Percentiles rank a stretch among this genome's conserved stretches.
Conservation (phyloP, 2,113 vertebrate genomes). For the Solea solea region DNA sequence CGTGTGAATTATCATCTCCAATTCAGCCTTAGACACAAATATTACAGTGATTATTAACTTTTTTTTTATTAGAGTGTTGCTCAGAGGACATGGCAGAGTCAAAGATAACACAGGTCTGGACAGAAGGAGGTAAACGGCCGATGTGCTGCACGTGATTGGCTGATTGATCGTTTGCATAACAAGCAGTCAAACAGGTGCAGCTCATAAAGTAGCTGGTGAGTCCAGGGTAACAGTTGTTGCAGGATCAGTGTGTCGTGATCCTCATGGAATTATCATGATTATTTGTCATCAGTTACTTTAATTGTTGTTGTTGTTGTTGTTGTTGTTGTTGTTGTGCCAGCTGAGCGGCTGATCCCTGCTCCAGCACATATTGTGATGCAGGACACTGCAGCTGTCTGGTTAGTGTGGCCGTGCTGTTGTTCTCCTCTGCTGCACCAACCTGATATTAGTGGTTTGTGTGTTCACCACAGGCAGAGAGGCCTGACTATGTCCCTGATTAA, state of each 20-base stretch:
- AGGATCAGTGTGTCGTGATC: background rate
- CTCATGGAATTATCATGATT: conserved; percentile 2
- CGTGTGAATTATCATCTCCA: too few relatives aligned
- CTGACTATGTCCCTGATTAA: conserved; percentile 35
- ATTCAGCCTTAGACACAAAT: too few relatives aligned
- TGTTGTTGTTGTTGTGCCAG: conserved; percentile 23
- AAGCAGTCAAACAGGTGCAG: too few relatives aligned
- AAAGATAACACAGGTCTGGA: too few relatives aligned
- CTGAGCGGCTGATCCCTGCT: conserved; percentile 36
- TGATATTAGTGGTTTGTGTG: conserved; percentile 68
- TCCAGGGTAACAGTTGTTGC: background rate
- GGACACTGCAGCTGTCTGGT: conserved; percentile 62
- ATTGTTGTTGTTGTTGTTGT: conserved; percentile 4
- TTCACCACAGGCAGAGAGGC: conserved; percentile 58
- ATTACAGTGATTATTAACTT: too few relatives aligned
- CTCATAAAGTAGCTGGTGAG: too few relatives aligned
- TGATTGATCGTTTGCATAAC: too few relatives aligned
- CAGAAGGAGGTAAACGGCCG: too few relatives aligned
- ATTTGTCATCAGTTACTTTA: conserved; percentile 5
- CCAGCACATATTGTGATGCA: conserved; percentile 33
- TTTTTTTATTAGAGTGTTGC: too few relatives aligned
- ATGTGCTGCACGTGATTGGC: too few relatives aligned
- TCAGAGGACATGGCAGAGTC: too few relatives aligned
- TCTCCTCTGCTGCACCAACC: conserved; percentile 60
- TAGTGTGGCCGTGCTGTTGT: conserved; percentile 60